Evolutionary conservation across 2,113 vertebrate species (phyloP).

Genomic region (Fulica atra): DNA sequence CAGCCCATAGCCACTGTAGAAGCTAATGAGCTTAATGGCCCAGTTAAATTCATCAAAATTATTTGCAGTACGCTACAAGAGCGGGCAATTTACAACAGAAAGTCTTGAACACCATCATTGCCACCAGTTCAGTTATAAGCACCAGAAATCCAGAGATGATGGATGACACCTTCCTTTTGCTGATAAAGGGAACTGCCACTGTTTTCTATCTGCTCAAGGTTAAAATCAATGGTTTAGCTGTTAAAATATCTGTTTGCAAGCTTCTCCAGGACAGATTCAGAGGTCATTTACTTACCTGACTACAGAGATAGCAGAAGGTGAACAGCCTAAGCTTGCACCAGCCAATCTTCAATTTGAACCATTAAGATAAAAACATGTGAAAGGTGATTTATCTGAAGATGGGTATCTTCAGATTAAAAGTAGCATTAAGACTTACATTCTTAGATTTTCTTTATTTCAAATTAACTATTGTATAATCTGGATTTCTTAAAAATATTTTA

Average conservation of each 20-base stretch:
- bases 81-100: neutral
- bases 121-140: slow-evolving; percentile 18
- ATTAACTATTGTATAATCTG: neutral
- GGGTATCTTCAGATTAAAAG: neutral
- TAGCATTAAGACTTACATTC: neutral
- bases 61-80: neutral
- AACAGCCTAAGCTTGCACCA: neutral
- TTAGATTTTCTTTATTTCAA: slow-evolving; percentile 6
- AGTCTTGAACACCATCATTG: neutral
- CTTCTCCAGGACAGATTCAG: neutral
- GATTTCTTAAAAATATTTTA: neutral
- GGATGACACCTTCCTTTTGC: slow-evolving; percentile 35
- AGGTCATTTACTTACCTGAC: slow-evolving; percentile 11
- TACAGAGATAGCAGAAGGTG: slow-evolving; percentile 15
- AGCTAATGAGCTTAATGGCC: neutral
- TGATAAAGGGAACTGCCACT: slow-evolving; percentile 53
- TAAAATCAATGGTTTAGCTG: slow-evolving; percentile 57
- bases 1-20: neutral
- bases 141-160: slow-evolving; percentile 37
- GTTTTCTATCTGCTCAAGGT: slow-evolving; percentile 53
- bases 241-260: slow-evolving; percentile 55
- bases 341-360: slow-evolving; percentile 22
- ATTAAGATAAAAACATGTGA: neutral
- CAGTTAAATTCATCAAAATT: neutral
- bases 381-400: neutral